Evolutionary conservation across 2,113 vertebrate genomes (phyloP).

Genomic region (Coregonus clupeaformis): DNA sequence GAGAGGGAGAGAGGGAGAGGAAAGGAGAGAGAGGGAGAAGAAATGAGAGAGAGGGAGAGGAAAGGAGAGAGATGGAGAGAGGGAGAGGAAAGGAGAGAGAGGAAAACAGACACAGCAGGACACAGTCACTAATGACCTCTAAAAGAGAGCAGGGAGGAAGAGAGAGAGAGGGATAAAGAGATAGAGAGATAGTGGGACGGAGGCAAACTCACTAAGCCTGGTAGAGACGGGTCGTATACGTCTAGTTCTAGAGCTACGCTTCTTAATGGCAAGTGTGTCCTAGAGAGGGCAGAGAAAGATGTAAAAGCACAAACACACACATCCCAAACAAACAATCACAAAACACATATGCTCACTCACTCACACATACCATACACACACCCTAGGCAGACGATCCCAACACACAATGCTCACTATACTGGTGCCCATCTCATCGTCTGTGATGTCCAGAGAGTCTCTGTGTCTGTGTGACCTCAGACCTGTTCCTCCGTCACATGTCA

Average conservation of each 20-base stretch:
- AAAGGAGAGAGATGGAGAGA: no score
- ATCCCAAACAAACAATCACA: background rate
- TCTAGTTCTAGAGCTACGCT: conserved; percentile 79
- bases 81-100: no score
- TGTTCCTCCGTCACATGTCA: conserved; percentile 56
- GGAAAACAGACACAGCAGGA: conserved; percentile 19
- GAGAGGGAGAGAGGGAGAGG: no score
- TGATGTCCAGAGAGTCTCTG: conserved; percentile 74
- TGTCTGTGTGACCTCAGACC: conserved; percentile 68
- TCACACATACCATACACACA: no score
- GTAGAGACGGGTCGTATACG: conserved; percentile 84
- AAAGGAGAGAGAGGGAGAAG: no score
- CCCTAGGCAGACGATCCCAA: no score
- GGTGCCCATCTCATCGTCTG: conserved; percentile 71
- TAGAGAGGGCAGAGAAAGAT: conserved; percentile 43
- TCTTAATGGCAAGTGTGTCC: conserved; percentile 89
- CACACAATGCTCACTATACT: conserved; percentile 66
- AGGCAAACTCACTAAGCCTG: conserved; percentile 79
- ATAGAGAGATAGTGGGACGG: background rate
- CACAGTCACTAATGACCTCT: conserved; percentile 46
- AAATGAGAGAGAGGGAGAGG: no score
- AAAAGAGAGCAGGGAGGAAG: background rate
- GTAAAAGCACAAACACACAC: background rate
- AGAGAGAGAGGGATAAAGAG: no score
- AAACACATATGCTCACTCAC: no score